Evolutionary conservation across 2,888 invertebrate species (phyloP).

Genomic region (Mantis religiosa): DNA sequence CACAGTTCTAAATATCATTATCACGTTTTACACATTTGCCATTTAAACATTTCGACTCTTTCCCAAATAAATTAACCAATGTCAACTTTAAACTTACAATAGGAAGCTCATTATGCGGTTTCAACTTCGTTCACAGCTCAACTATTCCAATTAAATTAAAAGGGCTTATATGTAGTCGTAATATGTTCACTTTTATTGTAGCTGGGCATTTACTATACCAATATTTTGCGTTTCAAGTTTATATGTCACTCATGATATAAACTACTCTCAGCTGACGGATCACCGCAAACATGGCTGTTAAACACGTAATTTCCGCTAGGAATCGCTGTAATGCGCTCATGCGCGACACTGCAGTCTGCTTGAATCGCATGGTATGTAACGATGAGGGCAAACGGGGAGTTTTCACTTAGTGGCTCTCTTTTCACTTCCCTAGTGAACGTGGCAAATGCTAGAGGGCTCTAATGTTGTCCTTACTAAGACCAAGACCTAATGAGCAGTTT

Average conservation of each 20-base stretch:
- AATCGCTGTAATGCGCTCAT: background rate
- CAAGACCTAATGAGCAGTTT: too few species aligned
- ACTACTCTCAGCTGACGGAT: background rate
- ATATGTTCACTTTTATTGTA: background rate
- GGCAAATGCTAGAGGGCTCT: too few species aligned
- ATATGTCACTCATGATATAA: background rate
- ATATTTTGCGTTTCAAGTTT: background rate
- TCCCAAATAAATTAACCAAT: background rate
- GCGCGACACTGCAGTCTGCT: background rate
- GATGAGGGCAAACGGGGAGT: too few species aligned
- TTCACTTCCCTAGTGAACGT: too few species aligned
- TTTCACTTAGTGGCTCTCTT: too few species aligned
- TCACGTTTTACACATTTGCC: background rate
- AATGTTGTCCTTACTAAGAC: too few species aligned
- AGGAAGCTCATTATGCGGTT: slow-evolving; percentile 56
- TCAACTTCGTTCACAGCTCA: background rate
- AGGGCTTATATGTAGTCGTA: background rate
- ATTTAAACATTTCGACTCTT: background rate
- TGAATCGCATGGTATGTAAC: too few species aligned
- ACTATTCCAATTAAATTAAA: background rate
- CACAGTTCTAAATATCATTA: background rate
- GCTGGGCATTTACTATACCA: background rate
- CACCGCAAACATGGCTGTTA: background rate
- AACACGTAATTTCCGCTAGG: background rate
- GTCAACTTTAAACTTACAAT: slow-evolving; percentile 52